These are phyloP conservation scores for Paramacrobiotus metropolitanus DNA, from an alignment of 1,140 invertebrate genomes.

Conservation along the genomic window DNA sequence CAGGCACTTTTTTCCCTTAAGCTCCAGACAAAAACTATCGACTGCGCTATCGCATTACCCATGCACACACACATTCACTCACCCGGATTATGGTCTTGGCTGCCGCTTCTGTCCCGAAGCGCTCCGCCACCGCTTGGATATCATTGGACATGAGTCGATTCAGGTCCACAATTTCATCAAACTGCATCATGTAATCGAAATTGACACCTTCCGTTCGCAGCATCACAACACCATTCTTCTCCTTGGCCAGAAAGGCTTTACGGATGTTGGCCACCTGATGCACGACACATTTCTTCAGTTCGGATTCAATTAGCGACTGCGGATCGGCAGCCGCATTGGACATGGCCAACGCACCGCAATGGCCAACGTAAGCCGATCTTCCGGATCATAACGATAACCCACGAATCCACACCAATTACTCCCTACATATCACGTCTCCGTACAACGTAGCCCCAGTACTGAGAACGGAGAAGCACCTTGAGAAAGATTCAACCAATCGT, in stretches of 20 bases:
- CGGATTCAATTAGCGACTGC: conserved; percentile 43
- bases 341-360: no score
- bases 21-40: background rate
- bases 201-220: conserved; percentile 88
- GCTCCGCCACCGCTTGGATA: conserved; percentile 59
- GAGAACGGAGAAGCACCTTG: no score
- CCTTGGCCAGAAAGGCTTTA: conserved; percentile 40
- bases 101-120: conserved; percentile 88
- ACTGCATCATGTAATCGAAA: conserved; percentile 53
- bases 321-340: conserved; percentile 34
- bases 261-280: conserved; percentile 55
- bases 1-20: no score
- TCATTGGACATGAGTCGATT: conserved; percentile 76
- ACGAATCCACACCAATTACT: no score
- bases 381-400: no score
- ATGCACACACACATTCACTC: no score
- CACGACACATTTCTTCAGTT: conserved; percentile 46
- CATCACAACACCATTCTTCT: conserved; percentile 24
- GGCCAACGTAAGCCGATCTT: no score
- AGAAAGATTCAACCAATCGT: no score
- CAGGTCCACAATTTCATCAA: conserved; percentile 52
- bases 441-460: no score
- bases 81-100: conserved; percentile 52
- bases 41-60: background rate
- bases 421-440: no score